Base-by-base conservation (phyloP, 2,888 invertebrate genomes). In the Harpalus rubripes region DNA sequence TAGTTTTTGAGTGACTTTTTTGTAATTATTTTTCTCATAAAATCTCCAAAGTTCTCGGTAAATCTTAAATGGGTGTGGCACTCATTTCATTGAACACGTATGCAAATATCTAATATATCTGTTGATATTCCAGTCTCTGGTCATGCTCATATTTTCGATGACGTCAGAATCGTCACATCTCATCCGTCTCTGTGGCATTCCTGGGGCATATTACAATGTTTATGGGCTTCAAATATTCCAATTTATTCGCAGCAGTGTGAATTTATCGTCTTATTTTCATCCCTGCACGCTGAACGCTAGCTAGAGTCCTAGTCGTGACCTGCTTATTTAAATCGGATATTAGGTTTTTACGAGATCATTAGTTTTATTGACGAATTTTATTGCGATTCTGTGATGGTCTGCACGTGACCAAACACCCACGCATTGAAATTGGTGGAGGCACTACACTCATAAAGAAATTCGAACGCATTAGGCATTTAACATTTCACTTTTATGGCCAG, bases 211-310 rank as follows among this genome's bases (percentile, higher is more conserved):
- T 84, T 84, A 84, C 84, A 84, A 76, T 84, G 84, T 84, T 84
- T 84, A 84, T 84, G 84, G 84, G 76, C 84, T 76, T 84, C 84
- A 84, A 84, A 84, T 84, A 84, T 84, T 84, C 84, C 84, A 84
- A 84, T 84, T 76, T 84, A 84, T 84, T 61, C 78, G 41, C 61
- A 59, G 32, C 63, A 56, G 52, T 56, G 76, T 52, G 78, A 84
- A 84, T 84, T 78, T 84, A 84, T 84, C 59, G 63, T 76, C 65
- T 61, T 78, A 63, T 63, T 56, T 78, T 74, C 74, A 74, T 58
- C 83, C 74, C 59, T 59, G 74, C 26, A 32, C 82, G 59, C 41
- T 16, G 59, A n/a, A 68, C 18, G 56, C 56, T 56, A 16, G 16
- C 83, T 8, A 18, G 8, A 63, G 61, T 10, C 15, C 16, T 6